Evolutionary conservation across 2,797 vertebrate genomes (phyloP).

Genomic region (Cuculus canorus): DNA sequence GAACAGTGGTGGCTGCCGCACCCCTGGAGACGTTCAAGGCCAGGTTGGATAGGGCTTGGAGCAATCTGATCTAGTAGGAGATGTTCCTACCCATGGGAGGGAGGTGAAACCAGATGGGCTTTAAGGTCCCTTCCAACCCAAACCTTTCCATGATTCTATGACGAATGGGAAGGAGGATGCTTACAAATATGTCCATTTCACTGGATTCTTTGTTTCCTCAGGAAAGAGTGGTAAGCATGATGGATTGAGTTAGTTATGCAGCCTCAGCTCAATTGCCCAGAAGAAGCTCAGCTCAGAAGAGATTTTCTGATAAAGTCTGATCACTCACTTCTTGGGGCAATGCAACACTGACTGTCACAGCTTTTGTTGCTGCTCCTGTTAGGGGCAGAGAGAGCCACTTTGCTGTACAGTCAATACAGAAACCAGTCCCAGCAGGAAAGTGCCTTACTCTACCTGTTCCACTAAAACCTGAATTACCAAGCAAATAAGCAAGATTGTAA

Average conservation of each 20-base stretch:
- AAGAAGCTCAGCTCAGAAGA: too few species aligned
- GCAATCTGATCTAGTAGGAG: too few species aligned
- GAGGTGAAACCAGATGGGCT: too few species aligned
- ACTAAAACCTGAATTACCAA: background rate
- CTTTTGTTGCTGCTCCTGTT: background rate
- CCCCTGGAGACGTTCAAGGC: too few species aligned
- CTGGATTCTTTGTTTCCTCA: background rate
- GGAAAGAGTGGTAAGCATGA: background rate
- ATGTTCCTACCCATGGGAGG: too few species aligned
- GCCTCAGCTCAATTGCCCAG: background rate
- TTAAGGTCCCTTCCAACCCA: too few species aligned
- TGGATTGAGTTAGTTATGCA: background rate
- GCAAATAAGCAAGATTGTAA: background rate
- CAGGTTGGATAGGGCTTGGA: too few species aligned
- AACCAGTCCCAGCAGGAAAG: background rate
- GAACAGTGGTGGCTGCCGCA: too few species aligned
- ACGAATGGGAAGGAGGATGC: background rate
- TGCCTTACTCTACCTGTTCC: background rate
- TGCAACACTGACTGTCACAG: background rate
- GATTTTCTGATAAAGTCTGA: background rate
- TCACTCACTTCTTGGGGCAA: background rate
- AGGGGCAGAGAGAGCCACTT: background rate
- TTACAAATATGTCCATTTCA: background rate
- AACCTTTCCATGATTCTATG: too few species aligned
- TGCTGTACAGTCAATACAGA: background rate